These are phyloP conservation scores for Parazoanthus atlanticus DNA, from an alignment of 92 coral and sea anemone genomes.

Conservation along the genomic window DNA sequence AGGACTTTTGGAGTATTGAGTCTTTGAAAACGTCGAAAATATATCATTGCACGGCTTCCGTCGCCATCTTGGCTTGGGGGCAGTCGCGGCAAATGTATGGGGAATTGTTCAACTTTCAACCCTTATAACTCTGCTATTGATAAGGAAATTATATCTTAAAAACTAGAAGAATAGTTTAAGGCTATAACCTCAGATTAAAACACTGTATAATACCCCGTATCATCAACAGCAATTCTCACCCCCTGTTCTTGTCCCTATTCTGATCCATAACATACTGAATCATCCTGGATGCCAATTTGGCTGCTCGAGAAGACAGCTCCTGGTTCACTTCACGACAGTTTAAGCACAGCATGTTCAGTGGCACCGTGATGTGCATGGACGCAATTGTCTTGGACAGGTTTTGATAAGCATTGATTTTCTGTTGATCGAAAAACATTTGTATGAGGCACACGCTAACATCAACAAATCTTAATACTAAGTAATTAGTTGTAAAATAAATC, in stretches of 20 bases:
- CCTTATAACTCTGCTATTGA: no score
- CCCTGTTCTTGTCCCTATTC: constrained; percentile 91
- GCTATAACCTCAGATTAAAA: no score
- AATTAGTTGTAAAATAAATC: no score
- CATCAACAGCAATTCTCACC: constrained; percentile 50
- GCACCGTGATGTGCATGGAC: constrained; percentile 91
- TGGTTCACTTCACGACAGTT: constrained; percentile 90
- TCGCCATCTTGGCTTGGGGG: no score
- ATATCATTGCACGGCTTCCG: no score
- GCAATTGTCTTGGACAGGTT: constrained; percentile 86
- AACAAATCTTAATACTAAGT: not conserved
- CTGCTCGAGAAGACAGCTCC: constrained; percentile 87
- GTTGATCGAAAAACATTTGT: not conserved
- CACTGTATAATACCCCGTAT: no score
- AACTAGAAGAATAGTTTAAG: no score
- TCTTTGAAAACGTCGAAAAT: no score
- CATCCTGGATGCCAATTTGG: constrained; percentile 81
- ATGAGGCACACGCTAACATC: not conserved
- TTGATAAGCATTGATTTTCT: constrained; percentile 94
- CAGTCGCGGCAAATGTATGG: no score
- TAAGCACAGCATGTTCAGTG: constrained; percentile 91
- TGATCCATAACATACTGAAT: constrained; percentile 83
- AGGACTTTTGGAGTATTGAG: no score
- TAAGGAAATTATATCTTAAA: no score
- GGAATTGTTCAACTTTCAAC: no score